A percentile compares a stretch with the other conserved stretches of the same genome.
Evolutionary conservation across 2,797 vertebrate genomes (phyloP).

Genomic region (Syndactyla subalaris): DNA sequence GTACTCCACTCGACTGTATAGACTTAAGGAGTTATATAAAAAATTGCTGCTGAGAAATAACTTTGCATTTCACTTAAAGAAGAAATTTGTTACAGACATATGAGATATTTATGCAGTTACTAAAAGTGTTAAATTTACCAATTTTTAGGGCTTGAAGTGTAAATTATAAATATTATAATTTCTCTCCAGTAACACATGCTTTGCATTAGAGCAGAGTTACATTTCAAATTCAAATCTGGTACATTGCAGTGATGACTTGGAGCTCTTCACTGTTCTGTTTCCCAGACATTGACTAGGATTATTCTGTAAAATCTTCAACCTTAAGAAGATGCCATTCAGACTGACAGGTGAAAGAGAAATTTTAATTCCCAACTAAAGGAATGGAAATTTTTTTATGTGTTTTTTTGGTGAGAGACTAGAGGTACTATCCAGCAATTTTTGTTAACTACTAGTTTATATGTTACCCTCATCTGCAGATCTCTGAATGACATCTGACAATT

Average conservation of each 20-base stretch:
- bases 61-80: not conserved
- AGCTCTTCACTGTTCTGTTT: not conserved
- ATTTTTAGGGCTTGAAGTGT: conserved; percentile 15
- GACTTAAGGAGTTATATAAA: not conserved
- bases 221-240: conserved; percentile 27
- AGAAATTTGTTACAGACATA: not conserved
- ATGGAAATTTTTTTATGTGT: not conserved
- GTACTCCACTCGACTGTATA: not conserved
- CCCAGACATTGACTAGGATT: not conserved
- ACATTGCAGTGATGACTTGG: not conserved
- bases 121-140: not conserved
- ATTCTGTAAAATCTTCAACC: not conserved
- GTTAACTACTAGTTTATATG: not conserved
- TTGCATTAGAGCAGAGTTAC: not conserved
- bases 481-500: not conserved
- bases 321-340: not conserved
- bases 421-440: not conserved
- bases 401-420: not conserved
- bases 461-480: not conserved
- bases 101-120: not conserved
- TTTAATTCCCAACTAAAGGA: not conserved
- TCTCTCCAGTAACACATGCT: not conserved
- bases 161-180: conserved; percentile 37
- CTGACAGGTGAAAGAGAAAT: not conserved
- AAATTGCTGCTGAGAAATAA: not conserved